Conservation (phyloP, 2,797 vertebrate species). For the Manis crassicaudata region DNA sequence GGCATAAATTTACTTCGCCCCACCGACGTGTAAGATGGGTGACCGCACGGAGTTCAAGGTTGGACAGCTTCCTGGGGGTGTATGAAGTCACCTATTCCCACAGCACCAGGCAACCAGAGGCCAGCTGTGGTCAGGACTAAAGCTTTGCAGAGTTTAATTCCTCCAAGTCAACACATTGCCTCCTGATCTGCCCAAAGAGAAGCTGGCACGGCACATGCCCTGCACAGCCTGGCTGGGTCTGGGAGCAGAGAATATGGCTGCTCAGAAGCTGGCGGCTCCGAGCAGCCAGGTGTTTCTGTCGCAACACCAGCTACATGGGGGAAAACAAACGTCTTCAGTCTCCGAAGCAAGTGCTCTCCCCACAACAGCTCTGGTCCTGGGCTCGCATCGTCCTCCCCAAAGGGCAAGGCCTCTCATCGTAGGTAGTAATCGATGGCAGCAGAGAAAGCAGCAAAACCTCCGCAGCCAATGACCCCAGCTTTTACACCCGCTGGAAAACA, state of each 20-base stretch:
- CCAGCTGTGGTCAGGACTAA: background rate
- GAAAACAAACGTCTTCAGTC: background rate
- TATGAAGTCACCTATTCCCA: background rate
- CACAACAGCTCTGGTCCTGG: background rate
- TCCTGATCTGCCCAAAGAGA: background rate
- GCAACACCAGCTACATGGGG: background rate
- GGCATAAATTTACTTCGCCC: background rate
- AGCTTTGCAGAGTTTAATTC: background rate
- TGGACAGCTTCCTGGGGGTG: background rate
- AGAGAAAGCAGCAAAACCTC: slow-evolving; percentile 97
- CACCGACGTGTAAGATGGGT: background rate
- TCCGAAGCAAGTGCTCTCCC: background rate
- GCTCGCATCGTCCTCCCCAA: background rate
- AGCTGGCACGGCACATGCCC: background rate
- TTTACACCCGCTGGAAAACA: slow-evolving; percentile 92
- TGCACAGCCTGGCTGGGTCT: background rate
- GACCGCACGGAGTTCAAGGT: background rate
- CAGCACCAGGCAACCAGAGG: background rate
- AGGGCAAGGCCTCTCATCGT: slow-evolving; percentile 84
- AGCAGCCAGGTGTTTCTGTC: background rate
- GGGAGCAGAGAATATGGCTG: background rate
- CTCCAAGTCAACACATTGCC: background rate
- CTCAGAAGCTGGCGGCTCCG: background rate
- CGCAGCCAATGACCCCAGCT: slow-evolving; percentile 95
- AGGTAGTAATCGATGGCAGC: slow-evolving; percentile 98